A percentile compares a stretch with the other conserved stretches of the same genome.
Conservation (phyloP, 2,113 vertebrate species). For the Catagonus wagneri region DNA sequence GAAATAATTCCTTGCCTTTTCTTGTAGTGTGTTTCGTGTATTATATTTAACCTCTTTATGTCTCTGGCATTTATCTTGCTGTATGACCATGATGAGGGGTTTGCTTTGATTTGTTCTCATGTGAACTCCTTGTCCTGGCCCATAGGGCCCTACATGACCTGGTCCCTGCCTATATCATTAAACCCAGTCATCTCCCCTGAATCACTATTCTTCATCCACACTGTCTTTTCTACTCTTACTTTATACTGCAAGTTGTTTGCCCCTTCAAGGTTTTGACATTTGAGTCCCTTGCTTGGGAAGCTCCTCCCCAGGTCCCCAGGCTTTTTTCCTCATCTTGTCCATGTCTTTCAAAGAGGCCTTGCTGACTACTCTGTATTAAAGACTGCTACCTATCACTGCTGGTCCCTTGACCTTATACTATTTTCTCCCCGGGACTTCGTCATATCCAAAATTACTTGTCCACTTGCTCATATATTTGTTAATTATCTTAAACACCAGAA, state of each 20-base stretch:
- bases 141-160: background rate
- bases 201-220: background rate
- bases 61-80: background rate
- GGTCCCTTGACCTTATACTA: background rate
- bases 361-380: background rate
- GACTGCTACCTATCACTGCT: background rate
- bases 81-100: fast-evolving
- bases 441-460: background rate
- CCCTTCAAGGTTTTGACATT: background rate
- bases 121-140: background rate
- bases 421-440: background rate
- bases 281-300: background rate
- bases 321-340: background rate
- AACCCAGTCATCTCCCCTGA: background rate
- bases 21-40: background rate
- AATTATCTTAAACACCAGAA: background rate
- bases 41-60: background rate
- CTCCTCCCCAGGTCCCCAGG: background rate
- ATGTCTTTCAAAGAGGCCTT: background rate
- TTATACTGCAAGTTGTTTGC: background rate
- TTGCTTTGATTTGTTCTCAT: background rate
- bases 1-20: background rate
- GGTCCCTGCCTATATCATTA: background rate
- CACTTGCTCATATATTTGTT: background rate
- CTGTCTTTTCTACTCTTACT: background rate